These are phyloP conservation scores for Hirudinaria manillensis DNA, from an alignment of 2,888 invertebrate species.

Conservation along the genomic window DNA sequence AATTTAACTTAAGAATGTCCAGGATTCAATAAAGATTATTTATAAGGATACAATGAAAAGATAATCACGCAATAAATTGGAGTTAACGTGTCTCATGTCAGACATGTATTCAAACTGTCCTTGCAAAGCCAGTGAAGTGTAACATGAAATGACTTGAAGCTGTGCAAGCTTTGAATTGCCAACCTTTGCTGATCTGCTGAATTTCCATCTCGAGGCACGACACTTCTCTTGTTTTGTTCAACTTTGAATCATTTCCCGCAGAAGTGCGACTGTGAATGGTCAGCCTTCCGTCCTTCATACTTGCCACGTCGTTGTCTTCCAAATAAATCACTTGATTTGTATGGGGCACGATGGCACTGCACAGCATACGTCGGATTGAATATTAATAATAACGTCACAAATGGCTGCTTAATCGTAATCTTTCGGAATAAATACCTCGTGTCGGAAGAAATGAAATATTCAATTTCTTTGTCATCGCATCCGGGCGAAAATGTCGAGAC, in stretches of 20 bases:
- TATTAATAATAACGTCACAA: not conserved
- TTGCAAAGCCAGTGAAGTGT: too few relatives aligned
- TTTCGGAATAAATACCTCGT: slow-evolving; percentile 61
- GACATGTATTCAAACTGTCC: too few relatives aligned
- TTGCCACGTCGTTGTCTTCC: slow-evolving; percentile 66
- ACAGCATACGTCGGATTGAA: not conserved
- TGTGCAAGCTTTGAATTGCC: too few relatives aligned
- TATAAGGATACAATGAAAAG: too few relatives aligned
- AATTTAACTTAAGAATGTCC: not conserved
- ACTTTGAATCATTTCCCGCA: slow-evolving; percentile 57
- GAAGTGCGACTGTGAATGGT: slow-evolving; percentile 87
- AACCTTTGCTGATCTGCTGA: slow-evolving; percentile 96
- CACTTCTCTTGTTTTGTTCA: slow-evolving; percentile 69
- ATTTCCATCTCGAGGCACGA: slow-evolving; percentile 92
- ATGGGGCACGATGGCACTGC: slow-evolving; percentile 93
- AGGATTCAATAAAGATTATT: too few relatives aligned
- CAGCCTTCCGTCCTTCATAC: slow-evolving; percentile 79
- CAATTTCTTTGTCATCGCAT: slow-evolving; percentile 61
- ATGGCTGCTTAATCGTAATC: not conserved
- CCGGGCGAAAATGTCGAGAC: slow-evolving; percentile 44
- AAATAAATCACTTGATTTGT: slow-evolving; percentile 96
- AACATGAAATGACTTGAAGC: too few relatives aligned
- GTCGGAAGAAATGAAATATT: slow-evolving; percentile 98
- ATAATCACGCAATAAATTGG: too few relatives aligned
- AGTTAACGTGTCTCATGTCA: too few relatives aligned